Percentiles rank a stretch among this genome's conserved stretches.
These are phyloP conservation scores for Urophycis tenuis DNA, from an alignment of 2,797 vertebrate species.

Conservation along the genomic window DNA sequence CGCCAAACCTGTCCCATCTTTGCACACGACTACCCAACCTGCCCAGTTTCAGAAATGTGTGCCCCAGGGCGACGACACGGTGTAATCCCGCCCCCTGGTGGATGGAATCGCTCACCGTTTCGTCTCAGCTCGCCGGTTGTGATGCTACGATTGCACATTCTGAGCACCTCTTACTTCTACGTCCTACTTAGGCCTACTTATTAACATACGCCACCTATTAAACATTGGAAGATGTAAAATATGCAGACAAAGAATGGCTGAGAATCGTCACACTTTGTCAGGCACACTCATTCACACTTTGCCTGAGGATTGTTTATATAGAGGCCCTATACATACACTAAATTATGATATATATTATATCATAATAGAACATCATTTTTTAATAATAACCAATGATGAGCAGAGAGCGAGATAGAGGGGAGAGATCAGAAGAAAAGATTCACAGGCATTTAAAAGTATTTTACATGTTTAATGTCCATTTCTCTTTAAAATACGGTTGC, in stretches of 20 bases:
- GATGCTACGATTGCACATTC: no score
- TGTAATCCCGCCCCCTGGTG: not conserved
- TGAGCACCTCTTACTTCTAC: not conserved
- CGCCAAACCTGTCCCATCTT: no score
- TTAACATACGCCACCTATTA: not conserved
- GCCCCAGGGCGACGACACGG: not conserved
- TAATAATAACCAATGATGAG: not conserved
- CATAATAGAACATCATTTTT: not conserved
- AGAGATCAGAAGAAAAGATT: not conserved
- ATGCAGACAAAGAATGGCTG: not conserved
- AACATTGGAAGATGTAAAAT: not conserved
- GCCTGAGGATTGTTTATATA: no score
- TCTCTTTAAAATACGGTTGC: slow-evolving; percentile 43
- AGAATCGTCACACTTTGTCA: not conserved
- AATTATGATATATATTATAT: not conserved
- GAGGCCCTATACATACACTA: no score
- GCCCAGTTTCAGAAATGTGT: not conserved
- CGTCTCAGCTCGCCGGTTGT: not conserved
- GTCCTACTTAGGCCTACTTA: no score
- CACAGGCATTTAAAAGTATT: slow-evolving; percentile 25
- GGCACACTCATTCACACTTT: not conserved
- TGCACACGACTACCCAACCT: not conserved
- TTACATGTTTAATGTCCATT: slow-evolving; percentile 11
- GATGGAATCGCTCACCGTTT: not conserved
- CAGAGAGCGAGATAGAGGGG: not conserved